Evolutionary conservation across 2,888 invertebrate genomes (phyloP).

Genomic region (Deilephila elpenor): DNA sequence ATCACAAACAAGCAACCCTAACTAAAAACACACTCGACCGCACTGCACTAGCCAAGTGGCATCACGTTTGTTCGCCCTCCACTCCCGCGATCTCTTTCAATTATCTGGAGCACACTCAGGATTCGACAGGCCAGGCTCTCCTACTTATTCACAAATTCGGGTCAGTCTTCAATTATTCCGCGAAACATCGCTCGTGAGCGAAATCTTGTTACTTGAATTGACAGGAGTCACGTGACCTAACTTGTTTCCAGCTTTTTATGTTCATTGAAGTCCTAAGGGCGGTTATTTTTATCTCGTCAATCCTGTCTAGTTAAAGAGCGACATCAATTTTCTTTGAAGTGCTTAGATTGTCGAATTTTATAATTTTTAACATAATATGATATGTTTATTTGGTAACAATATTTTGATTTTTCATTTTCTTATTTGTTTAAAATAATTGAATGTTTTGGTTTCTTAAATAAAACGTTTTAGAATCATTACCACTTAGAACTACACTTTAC

Average conservation of each 20-base stretch:
- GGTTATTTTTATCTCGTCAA: not conserved
- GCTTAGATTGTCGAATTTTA: no score
- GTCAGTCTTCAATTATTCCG: constrained; percentile 55
- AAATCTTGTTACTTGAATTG: constrained; percentile 50
- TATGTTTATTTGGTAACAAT: no score
- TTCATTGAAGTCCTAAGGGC: constrained; percentile 15
- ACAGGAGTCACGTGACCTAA: constrained; percentile 38
- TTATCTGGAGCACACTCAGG: constrained; percentile 70
- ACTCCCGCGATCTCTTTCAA: constrained; percentile 75
- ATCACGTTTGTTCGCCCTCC: constrained; percentile 62
- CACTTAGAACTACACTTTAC: no score
- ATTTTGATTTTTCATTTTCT: no score
- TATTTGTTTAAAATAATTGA: no score
- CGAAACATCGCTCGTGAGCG: constrained; percentile 47
- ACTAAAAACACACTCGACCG: constrained; percentile 24
- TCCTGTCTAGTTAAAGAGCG: not conserved
- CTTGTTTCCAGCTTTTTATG: constrained; percentile 11
- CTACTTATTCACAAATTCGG: constrained; percentile 55
- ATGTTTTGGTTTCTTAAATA: no score
- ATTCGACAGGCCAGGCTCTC: constrained; percentile 50
- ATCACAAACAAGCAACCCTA: not conserved
- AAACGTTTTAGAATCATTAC: no score
- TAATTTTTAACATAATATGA: no score
- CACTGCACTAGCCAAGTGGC: constrained; percentile 47
- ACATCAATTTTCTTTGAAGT: no score